Conservation (phyloP, 1,140 invertebrate genomes). For the Pissodes strobi region DNA sequence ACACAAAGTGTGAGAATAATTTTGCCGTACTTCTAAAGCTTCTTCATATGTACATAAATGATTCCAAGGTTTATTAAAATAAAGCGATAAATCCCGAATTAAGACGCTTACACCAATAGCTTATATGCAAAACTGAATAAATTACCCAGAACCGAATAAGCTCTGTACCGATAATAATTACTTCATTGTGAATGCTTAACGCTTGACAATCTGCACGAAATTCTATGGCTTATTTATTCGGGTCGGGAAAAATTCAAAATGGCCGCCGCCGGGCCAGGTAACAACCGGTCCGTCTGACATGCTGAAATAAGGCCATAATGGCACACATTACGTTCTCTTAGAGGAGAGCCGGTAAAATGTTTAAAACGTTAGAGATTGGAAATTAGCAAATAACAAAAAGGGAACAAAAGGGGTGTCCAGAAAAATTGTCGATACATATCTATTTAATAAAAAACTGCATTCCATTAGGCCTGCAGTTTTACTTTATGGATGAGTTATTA, state of each 20-base stretch:
- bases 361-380: no score
- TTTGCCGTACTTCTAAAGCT: no score
- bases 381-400: no score
- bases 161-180: constrained; percentile 29
- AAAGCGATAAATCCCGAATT: constrained; percentile 24
- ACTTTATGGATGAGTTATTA: no score
- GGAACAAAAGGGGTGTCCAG: no score
- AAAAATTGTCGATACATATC: no score
- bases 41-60: no score
- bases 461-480: no score
- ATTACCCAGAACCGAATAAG: constrained; percentile 14
- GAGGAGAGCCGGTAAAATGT: no score
- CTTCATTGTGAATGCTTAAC: constrained; percentile 33
- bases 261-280: constrained; percentile 47
- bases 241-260: constrained; percentile 56
- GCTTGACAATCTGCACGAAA: constrained; percentile 46
- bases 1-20: no score
- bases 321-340: constrained; percentile 18
- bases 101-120: not conserved
- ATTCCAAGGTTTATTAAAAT: constrained; percentile 12
- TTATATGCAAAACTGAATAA: constrained; percentile 26
- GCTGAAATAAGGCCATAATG: constrained; percentile 31
- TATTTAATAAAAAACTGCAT: no score
- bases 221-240: constrained; percentile 58
- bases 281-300: constrained; percentile 42